A percentile compares a stretch with the other conserved stretches of the same genome.
Conservation (phyloP, 1,140 invertebrate genomes). For the Muscidifurax raptorellus region DNA sequence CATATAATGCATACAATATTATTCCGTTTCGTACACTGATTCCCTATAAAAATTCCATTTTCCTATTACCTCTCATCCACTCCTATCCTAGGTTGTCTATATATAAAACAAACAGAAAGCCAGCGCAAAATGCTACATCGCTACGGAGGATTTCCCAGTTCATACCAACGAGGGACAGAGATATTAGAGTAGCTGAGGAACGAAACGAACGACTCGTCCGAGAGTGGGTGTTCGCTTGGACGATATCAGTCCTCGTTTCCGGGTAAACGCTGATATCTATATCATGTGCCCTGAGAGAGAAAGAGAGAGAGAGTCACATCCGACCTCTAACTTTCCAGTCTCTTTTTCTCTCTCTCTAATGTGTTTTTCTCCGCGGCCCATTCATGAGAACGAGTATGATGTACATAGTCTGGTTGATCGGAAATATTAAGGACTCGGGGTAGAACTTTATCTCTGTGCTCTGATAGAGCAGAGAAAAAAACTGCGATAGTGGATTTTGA, state of each 20-base stretch:
- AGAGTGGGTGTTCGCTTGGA: slow-evolving; percentile 53
- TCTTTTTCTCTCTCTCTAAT: neutral
- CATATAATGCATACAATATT: neutral
- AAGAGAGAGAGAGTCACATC: slow-evolving; percentile 56
- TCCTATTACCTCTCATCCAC: too few species aligned
- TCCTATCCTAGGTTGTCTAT: too few species aligned
- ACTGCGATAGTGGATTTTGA: slow-evolving; percentile 21
- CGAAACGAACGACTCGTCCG: slow-evolving; percentile 2
- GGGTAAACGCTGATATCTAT: slow-evolving; percentile 65
- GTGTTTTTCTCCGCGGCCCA: slow-evolving; percentile 12
- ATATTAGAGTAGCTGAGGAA: neutral
- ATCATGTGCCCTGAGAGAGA: slow-evolving; percentile 55
- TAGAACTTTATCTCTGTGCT: neutral
- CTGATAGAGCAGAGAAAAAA: slow-evolving; percentile 17
- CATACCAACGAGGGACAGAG: neutral
- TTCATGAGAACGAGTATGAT: neutral
- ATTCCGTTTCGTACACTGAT: neutral
- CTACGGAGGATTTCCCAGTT: neutral
- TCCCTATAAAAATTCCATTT: too few species aligned
- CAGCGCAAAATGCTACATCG: too few species aligned
- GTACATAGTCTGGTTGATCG: neutral
- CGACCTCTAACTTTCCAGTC: slow-evolving; percentile 55
- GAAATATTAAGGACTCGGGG: slow-evolving; percentile 6
- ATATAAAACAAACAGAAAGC: too few species aligned
- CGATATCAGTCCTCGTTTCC: slow-evolving; percentile 65